These are phyloP conservation scores for Peromyscus aztecus DNA, from an alignment of 2,797 vertebrate species.

Conservation along the genomic window DNA sequence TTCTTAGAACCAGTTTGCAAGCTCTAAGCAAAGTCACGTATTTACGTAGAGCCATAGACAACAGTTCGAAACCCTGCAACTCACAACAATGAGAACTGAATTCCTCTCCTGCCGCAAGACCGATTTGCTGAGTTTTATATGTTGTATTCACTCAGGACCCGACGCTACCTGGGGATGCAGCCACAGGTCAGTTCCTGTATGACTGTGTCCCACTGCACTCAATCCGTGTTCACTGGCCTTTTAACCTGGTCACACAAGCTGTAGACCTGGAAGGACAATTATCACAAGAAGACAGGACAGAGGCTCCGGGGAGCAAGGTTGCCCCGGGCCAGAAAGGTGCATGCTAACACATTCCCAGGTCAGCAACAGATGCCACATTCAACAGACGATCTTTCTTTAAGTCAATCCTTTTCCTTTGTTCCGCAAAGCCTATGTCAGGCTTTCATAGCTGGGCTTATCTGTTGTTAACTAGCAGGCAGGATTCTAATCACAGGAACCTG, in stretches of 20 bases:
- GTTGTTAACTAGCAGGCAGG: slow-evolving; percentile 59
- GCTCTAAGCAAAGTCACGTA: not conserved
- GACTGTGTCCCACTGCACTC: slow-evolving; percentile 68
- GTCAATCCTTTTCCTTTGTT: slow-evolving; percentile 56
- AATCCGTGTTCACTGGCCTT: slow-evolving; percentile 54
- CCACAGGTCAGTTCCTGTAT: slow-evolving; percentile 37
- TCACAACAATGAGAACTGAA: slow-evolving; percentile 21
- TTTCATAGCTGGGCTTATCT: slow-evolving; percentile 65
- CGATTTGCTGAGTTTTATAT: slow-evolving; percentile 30
- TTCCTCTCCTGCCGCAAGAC: slow-evolving; percentile 46
- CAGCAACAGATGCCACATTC: slow-evolving; percentile 49
- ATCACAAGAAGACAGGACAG: slow-evolving; percentile 62
- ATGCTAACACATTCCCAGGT: slow-evolving; percentile 48
- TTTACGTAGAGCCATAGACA: not conserved
- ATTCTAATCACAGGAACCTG: slow-evolving; percentile 72
- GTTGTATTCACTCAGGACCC: not conserved
- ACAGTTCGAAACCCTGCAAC: slow-evolving; percentile 14
- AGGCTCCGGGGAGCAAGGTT: slow-evolving; percentile 15
- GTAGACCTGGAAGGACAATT: slow-evolving; percentile 68
- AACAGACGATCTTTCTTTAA: slow-evolving; percentile 60
- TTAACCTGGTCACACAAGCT: slow-evolving; percentile 66
- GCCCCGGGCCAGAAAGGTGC: slow-evolving; percentile 53
- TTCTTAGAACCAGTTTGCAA: not conserved
- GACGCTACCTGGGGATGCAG: slow-evolving; percentile 53
- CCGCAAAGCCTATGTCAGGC: not conserved